Percentiles rank a stretch among this genome's conserved stretches.
phyloP scores from a whole-genome alignment of 92 coral and sea anemone genomes.

The Parazoanthus swiftii region DNA sequence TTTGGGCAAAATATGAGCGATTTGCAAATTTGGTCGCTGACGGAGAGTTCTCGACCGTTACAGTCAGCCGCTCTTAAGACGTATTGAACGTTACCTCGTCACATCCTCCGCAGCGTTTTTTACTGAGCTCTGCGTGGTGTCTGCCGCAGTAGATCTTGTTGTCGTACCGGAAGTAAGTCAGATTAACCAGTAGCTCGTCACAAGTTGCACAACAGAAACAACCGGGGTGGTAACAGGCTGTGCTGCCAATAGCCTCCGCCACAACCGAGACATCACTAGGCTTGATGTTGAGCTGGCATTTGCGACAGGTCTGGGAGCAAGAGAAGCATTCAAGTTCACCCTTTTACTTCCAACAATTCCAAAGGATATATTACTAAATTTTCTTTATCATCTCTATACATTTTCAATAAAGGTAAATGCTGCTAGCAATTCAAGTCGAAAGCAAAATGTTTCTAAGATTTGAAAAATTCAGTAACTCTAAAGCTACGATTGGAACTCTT shows the following conservation, averaged over 20 bases:
- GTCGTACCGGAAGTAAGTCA: slow-evolving; percentile 77
- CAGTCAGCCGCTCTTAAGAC: too few species aligned
- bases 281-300: slow-evolving; percentile 73
- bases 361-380: not conserved
- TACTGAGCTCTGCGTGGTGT: slow-evolving; percentile 91
- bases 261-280: slow-evolving; percentile 80
- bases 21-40: too few species aligned
- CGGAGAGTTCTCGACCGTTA: too few species aligned
- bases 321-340: not conserved
- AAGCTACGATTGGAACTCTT: too few species aligned
- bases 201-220: slow-evolving; percentile 94
- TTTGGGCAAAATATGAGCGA: too few species aligned
- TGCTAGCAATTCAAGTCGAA: too few species aligned
- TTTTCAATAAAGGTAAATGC: too few species aligned
- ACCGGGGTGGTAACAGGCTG: slow-evolving; percentile 85
- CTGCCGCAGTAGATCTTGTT: slow-evolving; percentile 96
- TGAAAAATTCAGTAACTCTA: too few species aligned
- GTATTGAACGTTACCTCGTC: slow-evolving; percentile 80
- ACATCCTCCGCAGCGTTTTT: slow-evolving; percentile 95
- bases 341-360: too few species aligned
- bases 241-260: slow-evolving; percentile 65
- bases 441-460: too few species aligned
- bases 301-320: slow-evolving; percentile 63
- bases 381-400: too few species aligned
- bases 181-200: slow-evolving; percentile 80